These are phyloP conservation scores for Prolemur simus DNA, from an alignment of 2,113 vertebrate genomes.

Conservation along the genomic window DNA sequence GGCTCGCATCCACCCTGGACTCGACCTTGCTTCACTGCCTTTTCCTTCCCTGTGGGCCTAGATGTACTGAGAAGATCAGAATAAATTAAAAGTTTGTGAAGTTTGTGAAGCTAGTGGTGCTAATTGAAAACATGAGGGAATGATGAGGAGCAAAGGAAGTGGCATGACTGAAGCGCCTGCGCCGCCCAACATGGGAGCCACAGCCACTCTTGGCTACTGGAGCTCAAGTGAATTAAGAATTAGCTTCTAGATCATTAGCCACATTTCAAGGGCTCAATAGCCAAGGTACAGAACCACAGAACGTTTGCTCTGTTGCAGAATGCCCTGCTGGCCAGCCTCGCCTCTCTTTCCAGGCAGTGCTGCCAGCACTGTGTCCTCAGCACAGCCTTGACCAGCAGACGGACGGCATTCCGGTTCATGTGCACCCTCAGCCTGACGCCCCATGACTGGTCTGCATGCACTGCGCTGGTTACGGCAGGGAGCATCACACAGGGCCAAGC, in stretches of 20 bases:
- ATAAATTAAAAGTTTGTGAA: not conserved
- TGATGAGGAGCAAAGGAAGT: not conserved
- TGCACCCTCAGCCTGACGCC: not conserved
- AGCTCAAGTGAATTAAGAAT: not conserved
- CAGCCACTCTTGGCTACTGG: too few relatives aligned
- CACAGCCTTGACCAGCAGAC: too few relatives aligned
- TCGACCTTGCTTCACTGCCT: too few relatives aligned
- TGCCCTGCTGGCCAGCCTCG: fast-evolving
- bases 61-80: fast-evolving
- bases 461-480: fast-evolving
- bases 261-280: too few relatives aligned
- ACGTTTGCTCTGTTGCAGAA: not conserved
- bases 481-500: not conserved
- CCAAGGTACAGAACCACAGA: fast-evolving
- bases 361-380: not conserved
- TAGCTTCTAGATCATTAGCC: not conserved
- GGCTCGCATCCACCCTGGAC: not conserved
- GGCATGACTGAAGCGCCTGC: fast-evolving
- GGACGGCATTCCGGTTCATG: too few relatives aligned
- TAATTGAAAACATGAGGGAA: not conserved
- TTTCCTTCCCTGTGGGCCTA: not conserved
- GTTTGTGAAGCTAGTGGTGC: not conserved
- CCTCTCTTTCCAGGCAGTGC: too few relatives aligned
- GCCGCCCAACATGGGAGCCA: fast-evolving
- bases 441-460: not conserved